Evolutionary conservation across 1,140 invertebrate species (phyloP).

Genomic region (Vanessa atalanta): DNA sequence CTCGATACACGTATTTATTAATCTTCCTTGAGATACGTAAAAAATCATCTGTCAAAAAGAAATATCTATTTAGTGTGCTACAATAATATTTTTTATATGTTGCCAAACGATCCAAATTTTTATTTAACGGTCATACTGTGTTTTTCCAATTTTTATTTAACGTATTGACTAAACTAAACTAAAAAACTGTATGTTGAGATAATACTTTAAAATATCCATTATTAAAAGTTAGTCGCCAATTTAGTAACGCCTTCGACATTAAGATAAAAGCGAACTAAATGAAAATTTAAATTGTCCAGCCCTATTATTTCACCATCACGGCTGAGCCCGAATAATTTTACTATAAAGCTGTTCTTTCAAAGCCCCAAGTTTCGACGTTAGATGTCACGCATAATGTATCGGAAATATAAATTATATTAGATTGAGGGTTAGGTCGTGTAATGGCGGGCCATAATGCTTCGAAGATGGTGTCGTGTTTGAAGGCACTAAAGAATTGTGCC

Average conservation of each 20-base stretch:
- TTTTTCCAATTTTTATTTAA: too few species aligned
- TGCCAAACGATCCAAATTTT: too few species aligned
- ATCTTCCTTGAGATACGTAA: too few species aligned
- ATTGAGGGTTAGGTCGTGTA: conserved; percentile 59
- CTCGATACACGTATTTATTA: too few species aligned
- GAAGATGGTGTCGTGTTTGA: conserved; percentile 61
- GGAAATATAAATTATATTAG: conserved; percentile 72
- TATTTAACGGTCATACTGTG: too few species aligned
- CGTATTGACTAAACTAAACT: too few species aligned
- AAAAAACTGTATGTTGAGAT: too few species aligned
- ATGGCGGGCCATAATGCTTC: conserved; percentile 48
- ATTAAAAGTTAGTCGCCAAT: neutral
- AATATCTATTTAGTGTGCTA: too few species aligned
- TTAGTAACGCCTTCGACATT: neutral
- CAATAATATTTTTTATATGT: too few species aligned
- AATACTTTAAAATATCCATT: neutral
- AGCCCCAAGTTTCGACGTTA: conserved; percentile 36
- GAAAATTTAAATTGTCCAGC: conserved; percentile 1
- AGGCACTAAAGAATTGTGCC: conserved; percentile 65
- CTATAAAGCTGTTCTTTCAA: conserved; percentile 27
- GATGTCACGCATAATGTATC: conserved; percentile 63
- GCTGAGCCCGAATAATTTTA: conserved; percentile 14
- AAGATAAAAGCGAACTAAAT: conserved; percentile 1
- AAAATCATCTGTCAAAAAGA: too few species aligned
- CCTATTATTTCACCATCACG: neutral